phyloP scores from a whole-genome alignment of 2,113 vertebrate species.

The Cyprinodon tularosa region DNA sequence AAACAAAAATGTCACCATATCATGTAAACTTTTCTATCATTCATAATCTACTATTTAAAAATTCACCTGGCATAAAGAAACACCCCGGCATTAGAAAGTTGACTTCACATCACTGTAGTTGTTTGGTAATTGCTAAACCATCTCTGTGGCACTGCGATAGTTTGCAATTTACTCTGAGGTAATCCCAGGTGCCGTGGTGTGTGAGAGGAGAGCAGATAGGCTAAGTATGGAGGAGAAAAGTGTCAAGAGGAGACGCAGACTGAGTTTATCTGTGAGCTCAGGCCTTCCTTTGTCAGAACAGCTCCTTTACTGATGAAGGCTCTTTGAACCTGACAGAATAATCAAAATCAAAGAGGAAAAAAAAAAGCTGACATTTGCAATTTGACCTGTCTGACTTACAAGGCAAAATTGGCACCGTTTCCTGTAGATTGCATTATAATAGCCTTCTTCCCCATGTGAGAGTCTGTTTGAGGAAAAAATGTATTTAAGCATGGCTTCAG shows the following conservation, averaged over 20 bases:
- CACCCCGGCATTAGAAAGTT: conserved; percentile 18
- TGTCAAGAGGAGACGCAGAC: conserved; percentile 72
- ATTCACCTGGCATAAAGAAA: conserved; percentile 4
- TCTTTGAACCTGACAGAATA: conserved; percentile 82
- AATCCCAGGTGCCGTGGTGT: conserved; percentile 44
- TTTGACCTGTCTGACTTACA: conserved; percentile 78
- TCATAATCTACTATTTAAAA: conserved; percentile 8
- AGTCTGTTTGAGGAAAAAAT: conserved; percentile 16
- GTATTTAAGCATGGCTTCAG: conserved; percentile 3
- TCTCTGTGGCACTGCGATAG: conserved; percentile 42
- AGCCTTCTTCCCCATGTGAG: conserved; percentile 38
- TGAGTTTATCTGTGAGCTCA: conserved; percentile 78
- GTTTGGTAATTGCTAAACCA: conserved; percentile 46
- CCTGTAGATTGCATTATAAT: conserved; percentile 53
- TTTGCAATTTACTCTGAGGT: conserved; percentile 67
- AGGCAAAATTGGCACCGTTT: conserved; percentile 65
- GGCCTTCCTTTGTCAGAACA: conserved; percentile 65
- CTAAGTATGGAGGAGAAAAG: conserved; percentile 49
- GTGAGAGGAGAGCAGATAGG: conserved; percentile 46
- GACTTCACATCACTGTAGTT: conserved; percentile 36
- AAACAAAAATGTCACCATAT: too few species aligned
- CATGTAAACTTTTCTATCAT: not conserved
- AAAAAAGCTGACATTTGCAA: conserved; percentile 76
- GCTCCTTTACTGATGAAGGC: conserved; percentile 66
- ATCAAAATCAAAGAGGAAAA: conserved; percentile 67